Percentiles rank a stretch among this genome's conserved stretches.
phyloP scores from a whole-genome alignment of 2,113 vertebrate species.

The Caretta caretta region DNA sequence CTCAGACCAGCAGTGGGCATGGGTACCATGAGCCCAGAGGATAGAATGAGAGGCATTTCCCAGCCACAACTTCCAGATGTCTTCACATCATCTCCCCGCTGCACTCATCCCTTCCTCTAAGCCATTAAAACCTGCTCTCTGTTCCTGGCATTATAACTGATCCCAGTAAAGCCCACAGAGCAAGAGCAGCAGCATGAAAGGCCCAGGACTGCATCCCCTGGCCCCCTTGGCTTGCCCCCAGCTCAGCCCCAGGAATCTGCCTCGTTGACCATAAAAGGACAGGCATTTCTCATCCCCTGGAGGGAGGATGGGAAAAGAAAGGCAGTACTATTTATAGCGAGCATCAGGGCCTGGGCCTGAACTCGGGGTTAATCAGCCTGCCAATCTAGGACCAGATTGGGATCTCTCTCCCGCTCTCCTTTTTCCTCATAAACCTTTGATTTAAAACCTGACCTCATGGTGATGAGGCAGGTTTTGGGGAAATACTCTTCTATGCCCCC shows the following conservation, averaged over 20 bases:
- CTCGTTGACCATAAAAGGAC: constrained; percentile 87
- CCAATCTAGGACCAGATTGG: constrained; percentile 66
- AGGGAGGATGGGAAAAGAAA: constrained; percentile 79
- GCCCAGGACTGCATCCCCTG: constrained; percentile 64
- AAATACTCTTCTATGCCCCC: neutral
- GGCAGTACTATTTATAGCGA: constrained; percentile 85
- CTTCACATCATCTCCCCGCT: neutral
- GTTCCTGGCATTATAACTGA: constrained; percentile 55
- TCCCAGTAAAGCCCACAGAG: constrained; percentile 39
- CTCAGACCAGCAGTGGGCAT: neutral
- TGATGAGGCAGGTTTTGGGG: neutral
- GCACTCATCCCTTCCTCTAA: constrained; percentile 18
- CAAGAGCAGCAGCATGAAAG: neutral
- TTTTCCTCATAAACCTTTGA: constrained; percentile 76
- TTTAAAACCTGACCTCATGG: constrained; percentile 24
- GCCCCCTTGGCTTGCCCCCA: constrained; percentile 75
- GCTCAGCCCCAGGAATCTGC: constrained; percentile 72
- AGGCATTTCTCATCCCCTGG: constrained; percentile 71
- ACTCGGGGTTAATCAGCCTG: constrained; percentile 75
- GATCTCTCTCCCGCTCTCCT: constrained; percentile 69
- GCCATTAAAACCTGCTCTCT: constrained; percentile 59
- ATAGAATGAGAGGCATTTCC: neutral
- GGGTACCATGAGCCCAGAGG: accelerated
- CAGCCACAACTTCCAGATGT: neutral
- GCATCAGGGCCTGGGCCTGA: constrained; percentile 76